A percentile compares a stretch with the other conserved stretches of the same genome.
Evolutionary conservation across 2,797 vertebrate species (phyloP).

Genomic region (Anguilla pacifica): DNA sequence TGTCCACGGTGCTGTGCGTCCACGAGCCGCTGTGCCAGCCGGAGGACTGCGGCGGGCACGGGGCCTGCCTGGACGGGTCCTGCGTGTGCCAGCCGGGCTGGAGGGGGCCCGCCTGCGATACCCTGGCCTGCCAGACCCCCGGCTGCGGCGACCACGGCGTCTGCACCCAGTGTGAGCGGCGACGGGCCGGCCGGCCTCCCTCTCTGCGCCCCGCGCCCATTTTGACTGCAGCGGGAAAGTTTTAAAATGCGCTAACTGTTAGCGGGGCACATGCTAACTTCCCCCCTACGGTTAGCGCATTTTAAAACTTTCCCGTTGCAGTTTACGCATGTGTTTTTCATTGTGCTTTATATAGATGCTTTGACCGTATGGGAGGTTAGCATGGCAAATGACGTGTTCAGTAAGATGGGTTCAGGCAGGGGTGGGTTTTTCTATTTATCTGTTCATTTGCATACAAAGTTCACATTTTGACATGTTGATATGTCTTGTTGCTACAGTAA

Average conservation of each 20-base stretch:
- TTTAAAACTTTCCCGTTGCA: too few species aligned
- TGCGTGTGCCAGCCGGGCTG: constrained; percentile 75
- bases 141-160: constrained; percentile 76
- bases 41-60: constrained; percentile 75
- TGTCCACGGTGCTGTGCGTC: constrained; percentile 87
- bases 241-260: background rate
- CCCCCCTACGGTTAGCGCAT: too few species aligned
- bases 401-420: background rate
- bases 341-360: too few species aligned
- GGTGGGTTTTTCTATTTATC: background rate
- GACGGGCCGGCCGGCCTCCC: background rate
- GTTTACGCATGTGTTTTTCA: too few species aligned
- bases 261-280: too few species aligned
- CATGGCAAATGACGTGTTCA: background rate
- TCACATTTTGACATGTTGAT: background rate
- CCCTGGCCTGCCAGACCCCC: constrained; percentile 72
- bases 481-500: background rate
- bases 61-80: constrained; percentile 73
- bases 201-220: background rate
- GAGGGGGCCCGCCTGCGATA: constrained; percentile 67
- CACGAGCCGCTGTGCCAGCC: constrained; percentile 77
- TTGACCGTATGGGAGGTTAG: background rate
- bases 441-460: background rate
- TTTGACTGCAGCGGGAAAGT: background rate
- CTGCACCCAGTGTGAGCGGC: constrained; percentile 76